Conservation (phyloP, 53 echinoderm and acorn worm species). For the Holothuria scabra region DNA sequence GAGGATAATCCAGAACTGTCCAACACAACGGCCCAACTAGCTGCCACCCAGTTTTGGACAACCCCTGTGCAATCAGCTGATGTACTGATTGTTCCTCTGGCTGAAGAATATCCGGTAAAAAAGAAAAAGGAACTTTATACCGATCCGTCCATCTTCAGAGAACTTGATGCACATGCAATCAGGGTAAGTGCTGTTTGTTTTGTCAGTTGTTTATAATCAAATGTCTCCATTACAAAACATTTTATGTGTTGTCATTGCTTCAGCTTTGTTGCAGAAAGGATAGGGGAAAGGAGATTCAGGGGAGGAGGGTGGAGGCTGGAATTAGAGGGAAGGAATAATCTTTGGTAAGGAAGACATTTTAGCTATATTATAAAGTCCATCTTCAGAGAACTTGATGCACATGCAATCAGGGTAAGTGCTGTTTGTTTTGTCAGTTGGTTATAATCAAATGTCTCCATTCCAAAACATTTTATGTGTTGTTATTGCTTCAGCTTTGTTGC, state of each 20-base stretch:
- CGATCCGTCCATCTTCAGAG: conserved; percentile 91
- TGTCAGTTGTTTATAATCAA: no score
- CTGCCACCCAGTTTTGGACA: conserved; percentile 87
- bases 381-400: conserved; percentile 88
- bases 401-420: conserved; percentile 79
- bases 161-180: conserved; percentile 87
- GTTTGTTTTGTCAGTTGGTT: no score
- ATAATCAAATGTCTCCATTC: no score
- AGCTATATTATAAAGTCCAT: conserved; percentile 93
- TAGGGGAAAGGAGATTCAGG: no score
- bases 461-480: no score
- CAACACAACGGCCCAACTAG: conserved; percentile 19
- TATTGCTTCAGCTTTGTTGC: no score
- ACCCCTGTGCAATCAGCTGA: conserved; percentile 89
- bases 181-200: conserved; percentile 59
- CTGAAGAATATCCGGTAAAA: conserved; percentile 91
- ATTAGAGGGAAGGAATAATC: conserved; percentile 62
- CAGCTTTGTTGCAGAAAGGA: no score
- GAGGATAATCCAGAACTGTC: conserved; percentile 44
- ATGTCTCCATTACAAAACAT: no score
- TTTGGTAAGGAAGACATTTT: conserved; percentile 76
- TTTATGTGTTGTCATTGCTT: no score
- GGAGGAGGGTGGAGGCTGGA: no score
- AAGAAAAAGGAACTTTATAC: conserved; percentile 89
- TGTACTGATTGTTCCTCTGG: conserved; percentile 81